Evolutionary conservation across 2,113 vertebrate genomes (phyloP), one percentile per base, ranked within the genome.

Genomic region (Pelvicachromis taeniatus): DNA sequence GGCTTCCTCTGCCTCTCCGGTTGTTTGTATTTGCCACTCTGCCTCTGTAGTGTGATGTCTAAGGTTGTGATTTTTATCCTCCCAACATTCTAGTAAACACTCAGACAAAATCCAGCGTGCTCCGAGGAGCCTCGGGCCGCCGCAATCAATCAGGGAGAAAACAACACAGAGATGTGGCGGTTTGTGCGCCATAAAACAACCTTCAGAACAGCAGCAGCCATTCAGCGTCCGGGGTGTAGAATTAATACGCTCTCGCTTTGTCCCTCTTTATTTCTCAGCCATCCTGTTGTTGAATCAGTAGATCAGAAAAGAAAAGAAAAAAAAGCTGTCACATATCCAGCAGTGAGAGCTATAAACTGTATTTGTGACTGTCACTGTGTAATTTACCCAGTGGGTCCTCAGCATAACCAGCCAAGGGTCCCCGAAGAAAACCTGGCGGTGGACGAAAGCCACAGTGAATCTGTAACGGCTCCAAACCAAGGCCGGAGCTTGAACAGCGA

Each of bases 111-210:
- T 79, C 89, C 88, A 65, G 54, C 80, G 42, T 86, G 84, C 93
- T 90, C 75, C 40, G 80, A 92, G 87, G 85, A 92, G 94, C 91
- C 91, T 80, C 86, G 88, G 93, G 94, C 93, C 91, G 80, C 87
- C 89, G 91, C 91, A 92, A 95, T 96, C 95, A 94, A 96, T 96
- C 94, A 95, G 89, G 75, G 82, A 77, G 89, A 91, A 91, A 94
- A 93, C 95, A 93, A 94, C 93, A 92, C 87, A 89, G 78, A 90
- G 93, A 92, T 90, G 91, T 77, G 92, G 85, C 87, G 79, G 89
- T 93, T 95, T 93, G 85, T 94, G 89, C 94, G 93, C 89, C 93
- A 94, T 94, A 95, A 95, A 95, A 92, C 92, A 90, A 89, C 84
- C 92, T 92, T 93, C 84, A 86, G 91, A 94, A 87, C 87, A 94